Evolutionary conservation across 2,797 vertebrate genomes (phyloP).

Genomic region (Cirrhinus molitorella): DNA sequence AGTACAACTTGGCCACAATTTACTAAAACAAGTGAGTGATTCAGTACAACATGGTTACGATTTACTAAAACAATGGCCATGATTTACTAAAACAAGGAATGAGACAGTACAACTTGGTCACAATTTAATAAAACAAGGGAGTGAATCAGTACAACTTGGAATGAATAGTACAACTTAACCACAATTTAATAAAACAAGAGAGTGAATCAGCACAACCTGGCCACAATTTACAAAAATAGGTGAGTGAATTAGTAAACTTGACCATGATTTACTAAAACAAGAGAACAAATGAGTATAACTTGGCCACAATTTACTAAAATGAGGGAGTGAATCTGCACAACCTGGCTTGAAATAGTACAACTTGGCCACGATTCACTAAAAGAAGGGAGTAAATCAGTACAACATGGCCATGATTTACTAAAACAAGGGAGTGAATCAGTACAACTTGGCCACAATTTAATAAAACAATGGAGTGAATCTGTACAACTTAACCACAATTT

Average conservation of each 20-base stretch:
- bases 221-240: too few species aligned
- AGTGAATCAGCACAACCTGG: background rate
- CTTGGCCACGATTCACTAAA: background rate
- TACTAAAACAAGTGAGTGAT: background rate
- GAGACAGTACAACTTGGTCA: background rate
- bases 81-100: too few species aligned
- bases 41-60: background rate
- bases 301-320: too few species aligned
- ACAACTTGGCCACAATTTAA: background rate
- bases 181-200: background rate
- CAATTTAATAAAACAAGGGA: background rate
- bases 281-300: too few species aligned
- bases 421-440: background rate
- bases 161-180: too few species aligned
- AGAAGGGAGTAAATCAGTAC: background rate
- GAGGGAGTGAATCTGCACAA: too few species aligned
- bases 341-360: too few species aligned
- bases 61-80: too few species aligned
- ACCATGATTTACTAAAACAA: too few species aligned
- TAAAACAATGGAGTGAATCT: background rate
- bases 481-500: background rate
- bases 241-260: too few species aligned
- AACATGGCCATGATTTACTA: background rate
- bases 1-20: background rate
- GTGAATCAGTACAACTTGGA: background rate